Evolutionary conservation across 2,797 vertebrate species (phyloP).

Genomic region (Phoebastria nigripes): DNA sequence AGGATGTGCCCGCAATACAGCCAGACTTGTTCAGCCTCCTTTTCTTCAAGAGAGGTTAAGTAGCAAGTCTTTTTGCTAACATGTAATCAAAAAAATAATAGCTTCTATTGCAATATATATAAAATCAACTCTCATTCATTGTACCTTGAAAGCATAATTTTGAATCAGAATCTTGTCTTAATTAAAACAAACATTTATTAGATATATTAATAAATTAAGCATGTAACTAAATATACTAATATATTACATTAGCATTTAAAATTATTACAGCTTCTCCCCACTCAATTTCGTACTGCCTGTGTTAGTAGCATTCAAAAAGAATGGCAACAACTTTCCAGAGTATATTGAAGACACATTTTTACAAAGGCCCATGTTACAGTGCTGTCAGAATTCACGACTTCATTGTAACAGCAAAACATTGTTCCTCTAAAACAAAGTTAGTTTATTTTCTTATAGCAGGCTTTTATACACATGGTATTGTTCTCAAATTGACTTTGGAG

Average conservation of each 20-base stretch:
- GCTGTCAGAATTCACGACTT: not conserved
- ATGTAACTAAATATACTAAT: not conserved
- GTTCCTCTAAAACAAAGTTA: not conserved
- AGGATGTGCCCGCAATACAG: accelerated
- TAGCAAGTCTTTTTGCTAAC: not conserved
- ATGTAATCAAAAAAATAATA: not conserved
- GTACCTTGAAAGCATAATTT: not conserved
- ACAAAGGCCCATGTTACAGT: not conserved
- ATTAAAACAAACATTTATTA: not conserved
- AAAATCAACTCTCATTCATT: not conserved
- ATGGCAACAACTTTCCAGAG: not conserved
- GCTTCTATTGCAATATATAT: not conserved
- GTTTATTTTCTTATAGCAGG: not conserved
- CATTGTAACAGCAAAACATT: not conserved
- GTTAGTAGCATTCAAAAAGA: not conserved
- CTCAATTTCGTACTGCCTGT: not conserved
- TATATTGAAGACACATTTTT: not conserved
- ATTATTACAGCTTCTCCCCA: not conserved
- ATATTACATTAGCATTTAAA: not conserved
- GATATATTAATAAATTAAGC: not conserved
- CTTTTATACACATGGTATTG: not conserved
- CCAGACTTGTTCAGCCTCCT: not conserved
- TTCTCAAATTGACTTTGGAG: not conserved
- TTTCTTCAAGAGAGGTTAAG: not conserved
- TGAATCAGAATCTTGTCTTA: not conserved